Conservation (phyloP, 2,113 vertebrate genomes). For the Coracopsis vasa region DNA sequence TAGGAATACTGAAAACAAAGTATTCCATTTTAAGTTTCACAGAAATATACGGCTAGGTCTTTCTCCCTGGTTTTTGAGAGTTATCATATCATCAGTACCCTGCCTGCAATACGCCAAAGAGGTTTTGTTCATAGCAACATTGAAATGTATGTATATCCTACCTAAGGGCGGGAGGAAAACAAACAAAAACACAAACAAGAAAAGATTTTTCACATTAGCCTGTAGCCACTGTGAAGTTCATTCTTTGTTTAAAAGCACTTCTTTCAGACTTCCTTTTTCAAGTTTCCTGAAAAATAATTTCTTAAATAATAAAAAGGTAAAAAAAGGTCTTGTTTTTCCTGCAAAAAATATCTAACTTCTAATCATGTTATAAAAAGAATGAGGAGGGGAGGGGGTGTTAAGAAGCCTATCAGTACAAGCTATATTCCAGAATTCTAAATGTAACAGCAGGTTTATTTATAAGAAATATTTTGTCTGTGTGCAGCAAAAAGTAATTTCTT, state of each 20-base stretch:
- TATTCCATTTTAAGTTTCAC: neutral
- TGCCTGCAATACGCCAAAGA: neutral
- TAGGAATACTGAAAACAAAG: neutral
- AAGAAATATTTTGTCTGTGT: neutral
- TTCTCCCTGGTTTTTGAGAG: neutral
- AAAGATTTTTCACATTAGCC: neutral
- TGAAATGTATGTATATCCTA: neutral
- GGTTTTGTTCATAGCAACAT: neutral
- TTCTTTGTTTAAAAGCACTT: neutral
- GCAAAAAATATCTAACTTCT: neutral
- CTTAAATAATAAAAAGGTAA: neutral
- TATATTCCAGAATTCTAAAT: neutral
- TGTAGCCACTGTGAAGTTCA: neutral
- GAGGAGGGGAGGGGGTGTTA: neutral
- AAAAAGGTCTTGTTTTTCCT: neutral
- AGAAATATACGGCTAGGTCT: neutral
- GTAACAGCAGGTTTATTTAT: neutral
- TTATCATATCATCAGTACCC: neutral
- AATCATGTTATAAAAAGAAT: neutral
- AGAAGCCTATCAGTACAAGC: neutral
- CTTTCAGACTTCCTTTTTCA: neutral
- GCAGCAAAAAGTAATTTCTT: neutral
- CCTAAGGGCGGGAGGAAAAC: neutral
- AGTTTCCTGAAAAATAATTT: neutral
- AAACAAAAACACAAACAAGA: neutral